These are phyloP conservation scores for Pyrrhia umbra DNA, from an alignment of 2,888 invertebrate species.

Conservation along the genomic window DNA sequence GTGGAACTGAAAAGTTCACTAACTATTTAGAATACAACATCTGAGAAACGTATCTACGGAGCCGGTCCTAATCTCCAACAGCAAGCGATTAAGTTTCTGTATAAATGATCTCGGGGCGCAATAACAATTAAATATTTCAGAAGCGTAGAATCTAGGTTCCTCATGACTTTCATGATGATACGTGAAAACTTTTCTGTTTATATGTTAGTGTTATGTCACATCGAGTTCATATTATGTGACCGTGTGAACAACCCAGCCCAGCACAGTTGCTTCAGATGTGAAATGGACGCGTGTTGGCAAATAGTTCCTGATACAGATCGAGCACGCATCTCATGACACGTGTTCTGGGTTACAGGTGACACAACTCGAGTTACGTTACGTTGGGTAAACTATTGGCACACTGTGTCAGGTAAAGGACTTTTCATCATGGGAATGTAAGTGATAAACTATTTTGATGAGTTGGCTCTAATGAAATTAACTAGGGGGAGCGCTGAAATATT, in stretches of 20 bases:
- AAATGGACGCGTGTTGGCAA: constrained; percentile 26
- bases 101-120: not conserved
- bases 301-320: constrained; percentile 39
- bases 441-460: too few relatives aligned
- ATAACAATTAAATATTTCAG: not conserved
- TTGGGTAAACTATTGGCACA: constrained; percentile 18
- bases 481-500: too few relatives aligned
- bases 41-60: not conserved
- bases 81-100: not conserved
- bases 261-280: constrained; percentile 23
- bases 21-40: not conserved
- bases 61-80: not conserved
- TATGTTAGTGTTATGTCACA: not conserved
- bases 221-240: not conserved
- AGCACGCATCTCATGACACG: constrained; percentile 32
- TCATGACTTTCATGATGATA: too few relatives aligned
- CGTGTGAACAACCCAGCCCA: constrained; percentile 16
- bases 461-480: too few relatives aligned
- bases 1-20: not conserved
- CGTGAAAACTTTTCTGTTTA: too few relatives aligned
- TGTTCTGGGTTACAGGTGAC: constrained; percentile 32
- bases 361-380: constrained; percentile 7
- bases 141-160: too few relatives aligned
- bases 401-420: not conserved
- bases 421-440: not conserved